These are phyloP conservation scores for Anarsia innoxiella DNA, from an alignment of 2,888 invertebrate genomes.

Conservation along the genomic window DNA sequence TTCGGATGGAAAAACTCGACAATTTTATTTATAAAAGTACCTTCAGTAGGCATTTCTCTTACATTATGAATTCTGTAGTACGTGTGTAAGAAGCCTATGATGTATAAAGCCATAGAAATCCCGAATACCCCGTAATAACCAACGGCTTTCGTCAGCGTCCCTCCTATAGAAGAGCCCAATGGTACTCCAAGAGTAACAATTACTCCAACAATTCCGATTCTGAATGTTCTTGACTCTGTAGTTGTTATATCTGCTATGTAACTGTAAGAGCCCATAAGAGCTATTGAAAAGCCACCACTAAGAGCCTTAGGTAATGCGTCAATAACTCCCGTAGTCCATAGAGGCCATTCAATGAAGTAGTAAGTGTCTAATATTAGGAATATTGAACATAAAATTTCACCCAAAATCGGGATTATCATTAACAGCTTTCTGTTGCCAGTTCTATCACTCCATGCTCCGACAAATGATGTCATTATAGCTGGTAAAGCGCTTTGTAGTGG, in stretches of 20 bases:
- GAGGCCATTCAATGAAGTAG: conserved; percentile 72
- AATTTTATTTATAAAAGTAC: conserved; percentile 34
- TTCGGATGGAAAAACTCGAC: conserved; percentile 47
- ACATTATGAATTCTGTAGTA: conserved; percentile 52
- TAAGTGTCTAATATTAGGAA: conserved; percentile 69
- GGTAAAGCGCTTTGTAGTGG: conserved; percentile 73
- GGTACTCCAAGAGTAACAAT: conserved; percentile 68
- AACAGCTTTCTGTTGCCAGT: conserved; percentile 74
- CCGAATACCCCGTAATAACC: conserved; percentile 65
- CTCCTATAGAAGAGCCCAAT: conserved; percentile 68
- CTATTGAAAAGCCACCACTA: conserved; percentile 74
- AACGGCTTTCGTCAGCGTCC: conserved; percentile 56
- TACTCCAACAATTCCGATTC: conserved; percentile 76
- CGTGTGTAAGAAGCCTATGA: conserved; percentile 50
- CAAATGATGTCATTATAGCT: conserved; percentile 70
- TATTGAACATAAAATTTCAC: conserved; percentile 66
- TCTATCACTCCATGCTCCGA: conserved; percentile 78
- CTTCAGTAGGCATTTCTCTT: conserved; percentile 34
- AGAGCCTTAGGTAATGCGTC: conserved; percentile 73
- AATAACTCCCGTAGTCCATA: conserved; percentile 69
- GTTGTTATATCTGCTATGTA: conserved; percentile 77
- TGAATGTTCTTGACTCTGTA: conserved; percentile 74
- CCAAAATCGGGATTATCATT: conserved; percentile 72
- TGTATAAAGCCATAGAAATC: conserved; percentile 42
- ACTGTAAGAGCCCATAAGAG: conserved; percentile 75